These are phyloP conservation scores for Epinotia brunnichana DNA, from an alignment of 2,888 invertebrate genomes.

Conservation along the genomic window DNA sequence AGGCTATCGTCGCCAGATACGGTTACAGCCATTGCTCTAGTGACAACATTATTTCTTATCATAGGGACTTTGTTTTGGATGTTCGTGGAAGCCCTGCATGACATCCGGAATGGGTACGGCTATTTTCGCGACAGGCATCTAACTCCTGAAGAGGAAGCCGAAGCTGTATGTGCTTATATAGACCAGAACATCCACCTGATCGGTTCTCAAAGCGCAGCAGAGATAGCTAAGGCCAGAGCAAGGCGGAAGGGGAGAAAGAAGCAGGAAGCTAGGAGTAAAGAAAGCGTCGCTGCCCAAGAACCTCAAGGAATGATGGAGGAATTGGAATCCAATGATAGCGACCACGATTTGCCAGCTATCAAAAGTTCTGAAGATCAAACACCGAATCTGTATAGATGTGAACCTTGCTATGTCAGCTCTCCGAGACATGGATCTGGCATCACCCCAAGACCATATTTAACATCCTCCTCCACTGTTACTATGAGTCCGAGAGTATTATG, in stretches of 20 bases:
- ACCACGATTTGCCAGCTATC: constrained; percentile 62
- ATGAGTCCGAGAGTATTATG: constrained; percentile 64
- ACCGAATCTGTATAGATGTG: constrained; percentile 62
- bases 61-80: constrained; percentile 68
- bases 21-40: constrained; percentile 65
- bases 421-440: constrained; percentile 62
- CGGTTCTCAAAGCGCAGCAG: constrained; percentile 61
- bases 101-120: constrained; percentile 71
- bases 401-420: constrained; percentile 67
- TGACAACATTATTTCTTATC: constrained; percentile 67
- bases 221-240: constrained; percentile 66
- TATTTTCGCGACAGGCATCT: constrained; percentile 74
- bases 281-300: constrained; percentile 65
- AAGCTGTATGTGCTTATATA: constrained; percentile 70
- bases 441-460: constrained; percentile 54
- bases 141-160: constrained; percentile 70
- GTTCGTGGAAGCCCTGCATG: constrained; percentile 68
- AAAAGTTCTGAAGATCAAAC: constrained; percentile 51
- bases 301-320: constrained; percentile 63
- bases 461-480: constrained; percentile 62
- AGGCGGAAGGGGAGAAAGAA: constrained; percentile 58
- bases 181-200: constrained; percentile 66
- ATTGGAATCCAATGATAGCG: constrained; percentile 52
- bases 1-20: constrained; percentile 63
- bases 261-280: constrained; percentile 54